Percentiles rank a stretch among this genome's conserved stretches.
These are phyloP conservation scores for Thaleichthys pacificus DNA, from an alignment of 2,797 vertebrate genomes.

Conservation along the genomic window DNA sequence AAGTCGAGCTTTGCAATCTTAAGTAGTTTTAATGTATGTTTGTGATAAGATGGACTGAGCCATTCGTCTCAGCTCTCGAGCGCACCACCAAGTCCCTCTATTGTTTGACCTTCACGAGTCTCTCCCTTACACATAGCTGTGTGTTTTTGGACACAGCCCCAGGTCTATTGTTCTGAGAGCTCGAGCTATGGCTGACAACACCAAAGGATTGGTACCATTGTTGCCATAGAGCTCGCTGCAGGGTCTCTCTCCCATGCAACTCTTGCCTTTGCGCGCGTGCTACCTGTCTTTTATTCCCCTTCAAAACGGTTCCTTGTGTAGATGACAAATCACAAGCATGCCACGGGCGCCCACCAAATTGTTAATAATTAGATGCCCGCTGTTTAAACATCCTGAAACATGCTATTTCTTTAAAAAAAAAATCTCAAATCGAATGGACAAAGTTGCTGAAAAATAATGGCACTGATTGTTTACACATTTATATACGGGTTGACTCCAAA, in stretches of 20 bases:
- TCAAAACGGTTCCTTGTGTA: constrained; percentile 6
- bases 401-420: constrained; percentile 9
- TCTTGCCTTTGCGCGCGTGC: constrained; percentile 21
- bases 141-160: constrained; percentile 36
- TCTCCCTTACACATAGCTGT: constrained; percentile 23
- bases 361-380: constrained; percentile 25
- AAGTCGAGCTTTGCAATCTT: constrained; percentile 23
- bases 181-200: constrained; percentile 44
- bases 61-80: not conserved
- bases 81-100: constrained; percentile 37
- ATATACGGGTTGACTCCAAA: not conserved
- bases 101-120: constrained; percentile 75
- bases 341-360: constrained; percentile 12
- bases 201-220: constrained; percentile 56
- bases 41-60: not conserved
- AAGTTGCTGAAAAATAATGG: not conserved
- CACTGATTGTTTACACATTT: not conserved
- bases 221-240: constrained; percentile 58
- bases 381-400: constrained; percentile 13
- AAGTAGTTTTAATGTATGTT: constrained; percentile 23
- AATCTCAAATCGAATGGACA: not conserved
- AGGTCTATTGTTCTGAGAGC: constrained; percentile 67
- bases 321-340: constrained; percentile 22
- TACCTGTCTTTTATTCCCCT: constrained; percentile 47
- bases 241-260: constrained; percentile 42